These are phyloP conservation scores for Parthenolecanium corni DNA, from an alignment of 2,888 invertebrate species.

Conservation along the genomic window DNA sequence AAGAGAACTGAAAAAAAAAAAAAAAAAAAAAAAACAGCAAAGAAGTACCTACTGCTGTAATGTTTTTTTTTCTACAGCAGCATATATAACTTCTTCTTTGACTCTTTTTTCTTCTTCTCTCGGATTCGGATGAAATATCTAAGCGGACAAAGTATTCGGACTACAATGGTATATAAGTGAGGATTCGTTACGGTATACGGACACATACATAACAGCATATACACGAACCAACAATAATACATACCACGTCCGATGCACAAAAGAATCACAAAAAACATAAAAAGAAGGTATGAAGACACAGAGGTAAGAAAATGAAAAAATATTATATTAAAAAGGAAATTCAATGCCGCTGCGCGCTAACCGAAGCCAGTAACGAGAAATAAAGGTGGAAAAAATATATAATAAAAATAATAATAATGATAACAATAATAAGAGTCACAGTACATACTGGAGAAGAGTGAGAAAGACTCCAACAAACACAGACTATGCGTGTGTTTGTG, in stretches of 20 bases:
- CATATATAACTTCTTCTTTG: too few species aligned
- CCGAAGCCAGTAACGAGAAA: slow-evolving; percentile 9
- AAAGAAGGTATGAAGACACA: slow-evolving; percentile 26
- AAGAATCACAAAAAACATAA: slow-evolving; percentile 25
- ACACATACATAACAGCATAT: slow-evolving; percentile 21
- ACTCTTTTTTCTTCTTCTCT: neutral
- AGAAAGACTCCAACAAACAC: neutral
- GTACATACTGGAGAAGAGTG: neutral
- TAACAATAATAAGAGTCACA: too few species aligned
- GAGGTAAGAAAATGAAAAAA: slow-evolving; percentile 18
- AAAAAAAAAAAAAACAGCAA: neutral
- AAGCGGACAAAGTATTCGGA: slow-evolving; percentile 25
- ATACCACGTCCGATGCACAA: slow-evolving; percentile 28
- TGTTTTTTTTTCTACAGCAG: too few species aligned
- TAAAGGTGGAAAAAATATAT: neutral
- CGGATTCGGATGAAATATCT: slow-evolving; percentile 24
- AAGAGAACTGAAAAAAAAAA: neutral
- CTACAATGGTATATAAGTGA: slow-evolving; percentile 22
- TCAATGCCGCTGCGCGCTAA: slow-evolving; percentile 14
- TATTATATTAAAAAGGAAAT: slow-evolving; percentile 26
- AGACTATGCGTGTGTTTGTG: neutral
- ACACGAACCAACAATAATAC: slow-evolving; percentile 28
- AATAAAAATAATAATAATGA: neutral
- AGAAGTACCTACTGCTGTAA: too few species aligned
- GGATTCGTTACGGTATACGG: slow-evolving; percentile 25